phyloP scores from a whole-genome alignment of 2,888 invertebrate genomes.

The Phragmatobia fuliginosa region DNA sequence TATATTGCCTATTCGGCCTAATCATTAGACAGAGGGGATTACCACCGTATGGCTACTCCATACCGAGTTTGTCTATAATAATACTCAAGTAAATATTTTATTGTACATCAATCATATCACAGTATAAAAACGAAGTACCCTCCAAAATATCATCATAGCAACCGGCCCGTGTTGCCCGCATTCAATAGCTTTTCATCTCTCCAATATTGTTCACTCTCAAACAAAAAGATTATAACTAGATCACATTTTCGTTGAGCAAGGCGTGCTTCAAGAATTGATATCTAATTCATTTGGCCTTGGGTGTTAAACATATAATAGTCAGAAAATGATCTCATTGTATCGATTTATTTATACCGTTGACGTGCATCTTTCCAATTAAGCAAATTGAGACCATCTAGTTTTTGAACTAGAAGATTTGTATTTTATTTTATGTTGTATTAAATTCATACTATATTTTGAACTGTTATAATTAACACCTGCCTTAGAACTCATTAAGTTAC shows the following conservation, averaged over 20 bases:
- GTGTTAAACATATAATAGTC: slow-evolving; percentile 44
- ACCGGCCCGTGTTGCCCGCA: no score
- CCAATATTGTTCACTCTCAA: not conserved
- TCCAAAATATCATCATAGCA: no score
- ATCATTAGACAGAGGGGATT: no score
- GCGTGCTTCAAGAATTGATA: slow-evolving; percentile 48
- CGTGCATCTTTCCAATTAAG: slow-evolving; percentile 14
- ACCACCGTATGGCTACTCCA: no score
- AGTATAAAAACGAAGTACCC: no score
- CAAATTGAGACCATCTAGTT: slow-evolving; percentile 1
- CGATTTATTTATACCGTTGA: slow-evolving; percentile 39
- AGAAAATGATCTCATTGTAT: slow-evolving; percentile 48
- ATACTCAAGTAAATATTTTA: no score
- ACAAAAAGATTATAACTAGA: slow-evolving; percentile 12
- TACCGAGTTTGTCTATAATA: no score
- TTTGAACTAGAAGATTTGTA: not conserved
- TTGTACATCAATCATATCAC: no score
- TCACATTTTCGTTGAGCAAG: slow-evolving; percentile 23
- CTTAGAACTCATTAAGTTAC: no score
- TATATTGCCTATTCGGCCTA: no score
- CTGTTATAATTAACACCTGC: no score
- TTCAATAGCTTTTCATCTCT: not conserved
- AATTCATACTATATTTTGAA: not conserved
- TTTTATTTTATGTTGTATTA: not conserved
- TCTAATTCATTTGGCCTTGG: slow-evolving; percentile 70